Conservation (phyloP, 2,888 invertebrate species). For the Ochlodes sylvanus region DNA sequence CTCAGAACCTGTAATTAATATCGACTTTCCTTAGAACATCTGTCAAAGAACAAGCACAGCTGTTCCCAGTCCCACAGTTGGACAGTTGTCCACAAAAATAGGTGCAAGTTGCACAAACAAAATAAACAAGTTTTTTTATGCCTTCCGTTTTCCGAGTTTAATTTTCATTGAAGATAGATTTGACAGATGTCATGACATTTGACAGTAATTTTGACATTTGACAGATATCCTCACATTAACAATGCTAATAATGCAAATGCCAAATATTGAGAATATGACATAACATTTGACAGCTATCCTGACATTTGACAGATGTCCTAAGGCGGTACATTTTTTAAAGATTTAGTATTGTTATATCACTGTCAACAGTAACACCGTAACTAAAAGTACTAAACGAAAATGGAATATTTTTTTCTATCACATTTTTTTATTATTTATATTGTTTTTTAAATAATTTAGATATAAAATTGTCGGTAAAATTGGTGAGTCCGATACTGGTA, state of each 20-base stretch:
- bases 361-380: constrained; percentile 41
- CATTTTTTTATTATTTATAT: constrained; percentile 56
- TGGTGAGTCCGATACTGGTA: constrained; percentile 13
- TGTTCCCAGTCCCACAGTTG: too few relatives aligned
- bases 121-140: too few relatives aligned
- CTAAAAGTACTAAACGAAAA: constrained; percentile 70
- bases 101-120: too few relatives aligned
- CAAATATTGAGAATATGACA: too few relatives aligned
- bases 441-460: constrained; percentile 11
- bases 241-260: too few relatives aligned
- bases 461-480: constrained; percentile 12
- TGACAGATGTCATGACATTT: not conserved
- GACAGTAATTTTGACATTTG: not conserved
- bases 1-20: not conserved
- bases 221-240: too few relatives aligned
- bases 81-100: too few relatives aligned
- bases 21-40: not conserved
- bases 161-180: not conserved
- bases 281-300: not conserved
- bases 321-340: constrained; percentile 17
- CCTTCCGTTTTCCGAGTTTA: too few relatives aligned
- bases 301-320: constrained; percentile 6
- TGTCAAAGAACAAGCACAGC: not conserved
- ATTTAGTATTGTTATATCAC: constrained; percentile 18
- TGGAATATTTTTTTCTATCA: constrained; percentile 78